Conservation (phyloP, 2,888 invertebrate genomes). For the Scaptomyza flava region DNA sequence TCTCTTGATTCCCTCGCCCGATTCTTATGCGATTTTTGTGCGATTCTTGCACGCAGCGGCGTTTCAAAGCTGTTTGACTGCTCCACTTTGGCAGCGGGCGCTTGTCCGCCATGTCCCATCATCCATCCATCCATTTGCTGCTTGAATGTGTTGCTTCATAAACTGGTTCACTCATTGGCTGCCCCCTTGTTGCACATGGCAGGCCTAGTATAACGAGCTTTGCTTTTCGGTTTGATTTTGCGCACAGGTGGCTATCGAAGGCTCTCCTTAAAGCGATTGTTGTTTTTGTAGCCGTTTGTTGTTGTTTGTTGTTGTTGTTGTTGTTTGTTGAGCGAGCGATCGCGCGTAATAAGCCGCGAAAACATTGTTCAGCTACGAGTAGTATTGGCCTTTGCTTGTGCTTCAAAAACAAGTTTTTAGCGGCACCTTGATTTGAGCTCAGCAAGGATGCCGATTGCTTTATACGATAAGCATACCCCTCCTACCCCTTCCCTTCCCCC, state of each 20-base stretch:
- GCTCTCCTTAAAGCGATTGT: slow-evolving; percentile 9
- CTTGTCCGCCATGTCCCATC: slow-evolving; percentile 51
- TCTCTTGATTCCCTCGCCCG: slow-evolving; percentile 3
- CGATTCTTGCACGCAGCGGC: slow-evolving; percentile 48
- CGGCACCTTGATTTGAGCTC: slow-evolving; percentile 61
- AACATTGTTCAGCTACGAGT: slow-evolving; percentile 76
- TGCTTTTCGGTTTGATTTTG: slow-evolving; percentile 73
- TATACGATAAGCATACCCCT: slow-evolving; percentile 38
- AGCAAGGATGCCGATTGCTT: slow-evolving; percentile 57
- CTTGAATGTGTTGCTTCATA: slow-evolving; percentile 24
- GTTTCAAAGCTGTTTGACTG: slow-evolving; percentile 79
- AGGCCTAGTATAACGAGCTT: slow-evolving; percentile 67
- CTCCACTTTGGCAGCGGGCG: slow-evolving; percentile 73
- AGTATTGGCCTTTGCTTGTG: slow-evolving; percentile 48
- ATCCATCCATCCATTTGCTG: slow-evolving; percentile 59
- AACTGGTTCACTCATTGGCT: slow-evolving; percentile 69
- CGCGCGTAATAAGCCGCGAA: slow-evolving; percentile 82
- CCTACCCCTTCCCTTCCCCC: neutral
- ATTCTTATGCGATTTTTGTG: slow-evolving; percentile 7
- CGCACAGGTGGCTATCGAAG: slow-evolving; percentile 70
- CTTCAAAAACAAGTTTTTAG: slow-evolving; percentile 58
- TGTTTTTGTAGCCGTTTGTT: slow-evolving; percentile 17
- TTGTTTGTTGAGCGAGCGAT: slow-evolving; percentile 54
- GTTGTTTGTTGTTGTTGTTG: slow-evolving; percentile 16
- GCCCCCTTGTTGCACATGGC: slow-evolving; percentile 13